These are phyloP conservation scores for Galerucella nymphaeae DNA, from an alignment of 2,888 invertebrate genomes.

Conservation along the genomic window DNA sequence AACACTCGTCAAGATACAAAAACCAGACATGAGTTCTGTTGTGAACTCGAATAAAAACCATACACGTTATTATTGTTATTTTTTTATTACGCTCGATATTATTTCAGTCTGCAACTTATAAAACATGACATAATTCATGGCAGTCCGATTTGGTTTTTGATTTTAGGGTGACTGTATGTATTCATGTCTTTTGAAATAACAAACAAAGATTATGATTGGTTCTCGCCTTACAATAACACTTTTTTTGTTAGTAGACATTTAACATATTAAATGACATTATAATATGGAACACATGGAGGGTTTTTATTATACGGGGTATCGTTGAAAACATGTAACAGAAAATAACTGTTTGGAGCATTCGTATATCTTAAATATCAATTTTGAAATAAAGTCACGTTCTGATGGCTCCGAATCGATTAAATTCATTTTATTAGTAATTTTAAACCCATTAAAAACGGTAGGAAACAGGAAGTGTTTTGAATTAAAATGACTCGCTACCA, in stretches of 20 bases:
- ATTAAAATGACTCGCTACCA: background rate
- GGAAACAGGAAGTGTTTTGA: conserved; percentile 8
- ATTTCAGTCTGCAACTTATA: conserved; percentile 22
- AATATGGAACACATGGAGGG: conserved; percentile 2
- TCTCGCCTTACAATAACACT: conserved; percentile 12
- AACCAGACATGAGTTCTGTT: conserved; percentile 23
- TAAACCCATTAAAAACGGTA: background rate
- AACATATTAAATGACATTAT: background rate
- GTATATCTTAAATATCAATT: too few relatives aligned
- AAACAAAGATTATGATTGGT: conserved; percentile 23
- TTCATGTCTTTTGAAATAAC: conserved; percentile 16
- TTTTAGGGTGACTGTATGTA: conserved; percentile 20
- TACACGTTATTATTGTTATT: conserved; percentile 15
- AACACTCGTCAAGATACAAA: conserved; percentile 6
- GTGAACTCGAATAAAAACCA: conserved; percentile 19
- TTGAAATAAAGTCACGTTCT: background rate
- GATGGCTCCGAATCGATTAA: background rate
- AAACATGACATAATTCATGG: conserved; percentile 24
- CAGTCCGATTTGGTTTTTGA: conserved; percentile 10
- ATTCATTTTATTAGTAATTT: background rate
- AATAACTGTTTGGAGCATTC: too few relatives aligned
- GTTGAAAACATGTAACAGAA: background rate
- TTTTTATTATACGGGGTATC: background rate
- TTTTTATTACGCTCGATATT: conserved; percentile 22
- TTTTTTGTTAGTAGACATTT: conserved; percentile 4